Evolutionary conservation across 2,797 vertebrate species (phyloP).

Genomic region (Brachyrhaphis roseni): DNA sequence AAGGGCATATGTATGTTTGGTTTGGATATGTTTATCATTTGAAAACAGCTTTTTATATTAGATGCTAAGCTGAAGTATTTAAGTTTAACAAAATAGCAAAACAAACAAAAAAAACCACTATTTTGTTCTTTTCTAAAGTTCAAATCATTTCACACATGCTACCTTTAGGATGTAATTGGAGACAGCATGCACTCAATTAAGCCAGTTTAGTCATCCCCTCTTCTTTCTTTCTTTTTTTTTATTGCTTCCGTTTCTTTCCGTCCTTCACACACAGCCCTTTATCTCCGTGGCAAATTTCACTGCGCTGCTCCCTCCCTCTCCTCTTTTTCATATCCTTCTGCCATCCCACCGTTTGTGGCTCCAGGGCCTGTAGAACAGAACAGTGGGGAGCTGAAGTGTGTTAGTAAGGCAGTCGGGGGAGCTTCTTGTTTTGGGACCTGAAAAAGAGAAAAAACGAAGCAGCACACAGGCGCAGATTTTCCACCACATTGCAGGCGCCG

Average conservation of each 20-base stretch:
- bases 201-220: conserved; percentile 47
- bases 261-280: conserved; percentile 12
- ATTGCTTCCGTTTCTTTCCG: conserved; percentile 6
- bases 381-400: conserved; percentile 20
- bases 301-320: conserved; percentile 3
- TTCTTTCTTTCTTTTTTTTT: conserved; percentile 13
- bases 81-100: background rate
- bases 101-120: background rate
- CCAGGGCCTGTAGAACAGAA: conserved; percentile 2
- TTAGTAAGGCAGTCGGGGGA: conserved; percentile 27
- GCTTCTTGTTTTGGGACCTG: conserved; percentile 51
- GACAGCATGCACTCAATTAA: conserved; percentile 62
- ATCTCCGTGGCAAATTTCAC: conserved; percentile 37
- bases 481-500: conserved; percentile 42
- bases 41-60: background rate
- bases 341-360: conserved; percentile 22
- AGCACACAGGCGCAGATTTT: conserved; percentile 49
- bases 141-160: conserved; percentile 53
- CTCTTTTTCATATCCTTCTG: conserved; percentile 16
- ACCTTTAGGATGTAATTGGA: conserved; percentile 63
- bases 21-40: background rate
- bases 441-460: background rate
- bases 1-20: background rate
- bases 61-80: background rate
- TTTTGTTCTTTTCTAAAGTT: conserved; percentile 15